phyloP scores from a whole-genome alignment of 2,888 invertebrate genomes.

The Acanthosoma haemorrhoidale region DNA sequence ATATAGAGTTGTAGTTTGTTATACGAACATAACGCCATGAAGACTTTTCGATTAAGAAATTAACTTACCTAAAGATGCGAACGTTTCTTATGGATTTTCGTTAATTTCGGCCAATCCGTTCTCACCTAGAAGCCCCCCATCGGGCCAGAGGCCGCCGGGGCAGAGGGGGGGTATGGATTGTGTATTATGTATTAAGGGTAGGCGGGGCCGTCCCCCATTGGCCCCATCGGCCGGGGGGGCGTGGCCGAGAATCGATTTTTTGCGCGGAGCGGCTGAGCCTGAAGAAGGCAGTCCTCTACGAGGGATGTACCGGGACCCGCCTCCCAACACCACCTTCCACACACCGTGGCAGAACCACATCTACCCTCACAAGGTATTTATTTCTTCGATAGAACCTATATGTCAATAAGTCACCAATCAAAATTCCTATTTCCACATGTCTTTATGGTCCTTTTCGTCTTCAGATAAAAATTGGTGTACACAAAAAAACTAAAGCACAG shows the following conservation, averaged over 20 bases:
- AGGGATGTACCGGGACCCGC: slow-evolving; percentile 36
- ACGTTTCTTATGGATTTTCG: no score
- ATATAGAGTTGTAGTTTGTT: no score
- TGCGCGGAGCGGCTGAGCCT: slow-evolving; percentile 29
- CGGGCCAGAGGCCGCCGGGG: neutral
- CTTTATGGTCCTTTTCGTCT: neutral
- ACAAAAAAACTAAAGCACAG: neutral
- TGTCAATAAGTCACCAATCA: neutral
- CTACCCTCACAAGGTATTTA: slow-evolving; percentile 42
- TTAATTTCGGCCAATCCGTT: neutral
- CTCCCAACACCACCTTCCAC: slow-evolving; percentile 34
- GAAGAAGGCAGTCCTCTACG: slow-evolving; percentile 32
- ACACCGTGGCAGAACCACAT: slow-evolving; percentile 41
- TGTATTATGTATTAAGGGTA: slow-evolving; percentile 30
- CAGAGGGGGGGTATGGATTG: slow-evolving; percentile 22
- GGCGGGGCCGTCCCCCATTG: slow-evolving; percentile 33
- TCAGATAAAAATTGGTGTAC: slow-evolving; percentile 4
- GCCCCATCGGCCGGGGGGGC: slow-evolving; percentile 35
- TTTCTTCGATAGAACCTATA: neutral
- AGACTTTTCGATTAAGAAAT: no score
- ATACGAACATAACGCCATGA: no score
- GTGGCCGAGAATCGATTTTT: slow-evolving; percentile 36
- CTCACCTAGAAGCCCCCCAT: neutral
- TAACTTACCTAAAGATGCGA: no score
- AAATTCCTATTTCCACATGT: neutral